A percentile compares a stretch with the other conserved stretches of the same genome.
These are phyloP conservation scores for Brachionus rubens DNA, from an alignment of 1,140 invertebrate genomes.

Conservation along the genomic window DNA sequence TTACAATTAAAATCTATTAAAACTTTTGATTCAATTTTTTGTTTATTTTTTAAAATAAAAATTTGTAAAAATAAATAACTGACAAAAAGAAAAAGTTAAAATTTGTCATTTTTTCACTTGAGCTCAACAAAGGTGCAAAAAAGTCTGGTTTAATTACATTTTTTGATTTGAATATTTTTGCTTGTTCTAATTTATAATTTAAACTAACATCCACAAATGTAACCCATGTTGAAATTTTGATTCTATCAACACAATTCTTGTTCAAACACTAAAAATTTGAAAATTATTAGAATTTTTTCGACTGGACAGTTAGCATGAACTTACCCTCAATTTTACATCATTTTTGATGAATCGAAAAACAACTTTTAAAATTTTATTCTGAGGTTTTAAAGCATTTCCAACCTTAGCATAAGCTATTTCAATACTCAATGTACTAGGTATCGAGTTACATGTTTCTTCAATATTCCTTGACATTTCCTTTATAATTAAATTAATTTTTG, in stretches of 20 bases:
- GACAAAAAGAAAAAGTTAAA: background rate
- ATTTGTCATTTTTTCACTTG: background rate
- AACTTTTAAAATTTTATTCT: constrained; percentile 16
- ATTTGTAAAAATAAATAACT: background rate
- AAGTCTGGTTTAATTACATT: background rate
- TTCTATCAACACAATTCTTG: background rate
- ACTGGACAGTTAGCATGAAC: background rate
- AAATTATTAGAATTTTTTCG: background rate
- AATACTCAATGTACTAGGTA: background rate
- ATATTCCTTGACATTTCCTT: no score
- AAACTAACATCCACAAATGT: constrained; percentile 19
- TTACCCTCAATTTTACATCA: constrained; percentile 3
- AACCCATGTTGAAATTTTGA: constrained; percentile 14
- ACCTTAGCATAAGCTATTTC: constrained; percentile 23
- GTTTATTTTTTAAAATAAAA: background rate
- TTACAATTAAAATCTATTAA: background rate
- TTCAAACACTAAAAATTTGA: background rate
- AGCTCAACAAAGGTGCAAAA: constrained; percentile 10
- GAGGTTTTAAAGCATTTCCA: constrained; percentile 3
- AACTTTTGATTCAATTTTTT: background rate
- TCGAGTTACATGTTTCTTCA: background rate
- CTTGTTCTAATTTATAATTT: background rate
- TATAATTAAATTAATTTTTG: no score
- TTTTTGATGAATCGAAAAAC: background rate
- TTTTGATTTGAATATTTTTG: background rate